Evolutionary conservation across 1,140 invertebrate species (phyloP).

Genomic region (Coboldia fuscipes): DNA sequence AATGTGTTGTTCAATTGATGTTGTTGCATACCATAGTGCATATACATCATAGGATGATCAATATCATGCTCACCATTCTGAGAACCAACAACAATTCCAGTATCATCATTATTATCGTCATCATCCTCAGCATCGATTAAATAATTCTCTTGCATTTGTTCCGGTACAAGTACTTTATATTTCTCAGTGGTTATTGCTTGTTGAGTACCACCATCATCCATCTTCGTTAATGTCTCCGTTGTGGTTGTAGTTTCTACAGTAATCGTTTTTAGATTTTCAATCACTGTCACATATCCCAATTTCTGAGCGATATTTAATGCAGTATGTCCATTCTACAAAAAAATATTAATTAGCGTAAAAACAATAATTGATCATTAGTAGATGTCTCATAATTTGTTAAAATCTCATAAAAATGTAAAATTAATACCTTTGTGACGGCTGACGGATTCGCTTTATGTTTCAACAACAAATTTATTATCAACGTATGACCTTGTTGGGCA

Average conservation of each 20-base stretch:
- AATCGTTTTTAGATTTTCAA: slow-evolving; percentile 92
- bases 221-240: slow-evolving; percentile 32
- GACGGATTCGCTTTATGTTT: slow-evolving; percentile 92
- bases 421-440: slow-evolving; percentile 73
- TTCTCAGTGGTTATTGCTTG: slow-evolving; percentile 75
- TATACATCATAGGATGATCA: no score
- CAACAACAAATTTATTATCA: slow-evolving; percentile 83
- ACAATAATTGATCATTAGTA: not conserved
- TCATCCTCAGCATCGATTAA: slow-evolving; percentile 99
- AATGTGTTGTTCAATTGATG: no score
- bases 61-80: no score
- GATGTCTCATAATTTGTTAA: not conserved
- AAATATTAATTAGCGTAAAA: not conserved
- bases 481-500: slow-evolving; percentile 91
- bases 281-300: slow-evolving; percentile 92
- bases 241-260: slow-evolving; percentile 73
- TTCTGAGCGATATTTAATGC: slow-evolving; percentile 88
- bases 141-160: slow-evolving; percentile 97
- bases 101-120: slow-evolving; percentile 47
- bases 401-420: not conserved
- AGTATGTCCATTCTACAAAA: slow-evolving; percentile 78
- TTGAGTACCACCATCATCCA: slow-evolving; percentile 24
- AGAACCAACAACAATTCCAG: not conserved
- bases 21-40: slow-evolving; percentile 14
- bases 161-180: slow-evolving; percentile 89